Evolutionary conservation across 2,888 invertebrate species (phyloP), one percentile per base, ranked within the genome.

Genomic region (Platynereis dumerilii): DNA sequence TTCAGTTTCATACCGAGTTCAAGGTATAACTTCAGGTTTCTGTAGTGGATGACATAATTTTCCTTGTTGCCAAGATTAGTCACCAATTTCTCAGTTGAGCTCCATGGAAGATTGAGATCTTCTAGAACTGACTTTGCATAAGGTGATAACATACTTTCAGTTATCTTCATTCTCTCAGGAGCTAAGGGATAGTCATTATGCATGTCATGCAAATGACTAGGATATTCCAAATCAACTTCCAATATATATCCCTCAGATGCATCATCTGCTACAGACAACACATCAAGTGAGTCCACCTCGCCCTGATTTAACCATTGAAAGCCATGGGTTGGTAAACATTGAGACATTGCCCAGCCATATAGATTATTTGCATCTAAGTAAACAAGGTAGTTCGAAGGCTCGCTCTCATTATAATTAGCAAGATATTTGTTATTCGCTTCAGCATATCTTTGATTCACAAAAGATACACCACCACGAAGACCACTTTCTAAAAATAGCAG

Each of bases 221-320:
- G 83, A 72, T 86, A 85, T 44, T 79, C 74, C 28, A 86, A 62
- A 66, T 86, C 84, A 3, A 85, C 84, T 68, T 85, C 83, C 2
- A 85, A 70, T 27, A 85, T 77, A 63, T 80, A 83, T 0, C 81
- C 82, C 26, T 59, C 44, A 17, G 39, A n/a, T 7, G 59, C 59
- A 27, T 45, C 45, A 24, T 59, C 45, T n/a, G 59, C n/a, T 17
- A 39, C 26, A n/a, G 20, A 15, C 15, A 2, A 12, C 2, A 59
- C 24, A 15, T 59, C 48, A n/a, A 52, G 3, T 22, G n/a, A 3
- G 17, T 52, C 52, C 3, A 52, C 17, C 7, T n/a, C 52, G 3
- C 17, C n/a, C 52, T 52, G n/a, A 22, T 3, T 5, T 7, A 52
- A 17, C 52, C 52, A 52, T 17, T 7, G 3, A 17, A 52, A 52